Evolutionary conservation across 2,113 vertebrate species (phyloP).

Genomic region (Rhabdomys dilectus): DNA sequence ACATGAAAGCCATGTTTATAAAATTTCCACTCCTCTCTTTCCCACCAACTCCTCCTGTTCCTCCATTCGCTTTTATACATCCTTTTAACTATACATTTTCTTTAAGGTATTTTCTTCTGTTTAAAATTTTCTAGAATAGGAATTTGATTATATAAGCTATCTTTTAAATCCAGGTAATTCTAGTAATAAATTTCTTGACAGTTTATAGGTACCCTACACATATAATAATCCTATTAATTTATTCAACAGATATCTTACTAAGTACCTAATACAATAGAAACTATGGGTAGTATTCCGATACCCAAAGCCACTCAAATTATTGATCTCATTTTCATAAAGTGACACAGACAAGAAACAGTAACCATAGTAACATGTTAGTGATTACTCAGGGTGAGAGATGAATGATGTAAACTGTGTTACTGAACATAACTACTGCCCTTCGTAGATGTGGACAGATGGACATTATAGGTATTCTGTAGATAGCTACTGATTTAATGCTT

Average conservation of each 20-base stretch:
- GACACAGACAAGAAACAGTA: neutral
- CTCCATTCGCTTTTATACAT: neutral
- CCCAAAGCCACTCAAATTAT: neutral
- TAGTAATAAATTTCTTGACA: constrained; percentile 25
- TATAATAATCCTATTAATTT: constrained; percentile 4
- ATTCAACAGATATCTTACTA: neutral
- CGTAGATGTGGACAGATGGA: neutral
- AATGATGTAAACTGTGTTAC: neutral
- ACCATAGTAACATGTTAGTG: constrained; percentile 4
- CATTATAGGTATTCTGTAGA: neutral
- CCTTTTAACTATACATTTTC: neutral
- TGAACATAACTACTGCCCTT: neutral
- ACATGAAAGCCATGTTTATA: neutral
- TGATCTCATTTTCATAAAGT: constrained; percentile 24
- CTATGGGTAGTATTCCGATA: neutral
- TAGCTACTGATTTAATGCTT: neutral
- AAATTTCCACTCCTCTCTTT: neutral
- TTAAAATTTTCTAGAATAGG: neutral
- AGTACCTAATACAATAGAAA: neutral
- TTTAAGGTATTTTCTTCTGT: neutral
- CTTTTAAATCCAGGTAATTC: neutral
- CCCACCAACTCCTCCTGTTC: neutral
- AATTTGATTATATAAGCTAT: neutral
- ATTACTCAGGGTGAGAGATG: neutral
- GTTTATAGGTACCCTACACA: constrained; percentile 24